Conservation (phyloP, 2,888 invertebrate species). For the Nymphalis polychloros region DNA sequence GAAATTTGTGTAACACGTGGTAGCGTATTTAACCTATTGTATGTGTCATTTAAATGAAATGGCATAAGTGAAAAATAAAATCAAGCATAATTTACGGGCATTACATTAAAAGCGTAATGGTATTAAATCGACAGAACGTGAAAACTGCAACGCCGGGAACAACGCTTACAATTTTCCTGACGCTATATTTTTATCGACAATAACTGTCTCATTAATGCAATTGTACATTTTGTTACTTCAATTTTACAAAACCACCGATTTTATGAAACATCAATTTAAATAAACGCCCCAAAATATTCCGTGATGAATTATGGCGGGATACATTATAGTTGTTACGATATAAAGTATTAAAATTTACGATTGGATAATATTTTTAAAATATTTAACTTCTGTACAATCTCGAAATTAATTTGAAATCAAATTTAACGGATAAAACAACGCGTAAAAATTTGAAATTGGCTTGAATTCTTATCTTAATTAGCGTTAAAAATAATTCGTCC, state of each 20-base stretch:
- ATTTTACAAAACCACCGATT: slow-evolving; percentile 39
- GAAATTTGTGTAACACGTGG: slow-evolving; percentile 11
- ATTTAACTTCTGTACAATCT: not conserved
- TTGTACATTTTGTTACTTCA: slow-evolving; percentile 41
- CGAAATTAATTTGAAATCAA: not conserved
- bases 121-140: slow-evolving; percentile 52
- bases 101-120: slow-evolving; percentile 48
- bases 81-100: slow-evolving; percentile 47
- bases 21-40: slow-evolving; percentile 20
- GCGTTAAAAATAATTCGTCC: not conserved
- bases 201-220: slow-evolving; percentile 59
- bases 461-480: not conserved
- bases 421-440: not conserved
- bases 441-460: not conserved
- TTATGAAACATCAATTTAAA: slow-evolving; percentile 38
- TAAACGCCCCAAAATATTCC: slow-evolving; percentile 29
- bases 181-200: slow-evolving; percentile 54
- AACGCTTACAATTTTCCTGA: slow-evolving; percentile 44
- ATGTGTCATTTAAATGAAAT: slow-evolving; percentile 41
- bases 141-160: slow-evolving; percentile 44
- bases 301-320: slow-evolving; percentile 21
- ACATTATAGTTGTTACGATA: slow-evolving; percentile 8
- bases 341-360: slow-evolving; percentile 4
- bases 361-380: not conserved
- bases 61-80: slow-evolving; percentile 46